Percentiles rank a stretch among this genome's conserved stretches.
Evolutionary conservation across 1,140 invertebrate species (phyloP).

Genomic region (Octopus sinensis): DNA sequence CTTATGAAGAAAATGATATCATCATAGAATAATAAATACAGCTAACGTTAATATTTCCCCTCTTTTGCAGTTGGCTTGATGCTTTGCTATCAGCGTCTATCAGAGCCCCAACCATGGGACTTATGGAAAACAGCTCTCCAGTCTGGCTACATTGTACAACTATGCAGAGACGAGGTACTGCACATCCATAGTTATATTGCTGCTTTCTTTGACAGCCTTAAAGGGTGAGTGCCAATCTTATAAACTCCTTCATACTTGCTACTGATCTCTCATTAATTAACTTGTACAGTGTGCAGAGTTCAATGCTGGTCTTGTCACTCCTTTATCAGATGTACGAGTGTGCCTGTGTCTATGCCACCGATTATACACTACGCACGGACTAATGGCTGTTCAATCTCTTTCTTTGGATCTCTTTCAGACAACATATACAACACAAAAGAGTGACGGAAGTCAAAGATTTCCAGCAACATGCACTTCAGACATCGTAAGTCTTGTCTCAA

Average conservation of each 20-base stretch:
- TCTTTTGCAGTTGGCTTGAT: constrained; percentile 69
- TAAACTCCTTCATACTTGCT: too few relatives aligned
- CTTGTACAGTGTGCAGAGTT: too few relatives aligned
- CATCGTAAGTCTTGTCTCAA: constrained; percentile 64
- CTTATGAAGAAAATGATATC: neutral
- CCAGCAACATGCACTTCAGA: constrained; percentile 83
- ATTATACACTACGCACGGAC: too few relatives aligned
- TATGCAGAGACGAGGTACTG: constrained; percentile 96
- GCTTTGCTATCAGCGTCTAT: constrained; percentile 81
- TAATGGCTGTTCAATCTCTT: neutral
- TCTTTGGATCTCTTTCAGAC: constrained; percentile 32
- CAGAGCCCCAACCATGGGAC: constrained; percentile 63
- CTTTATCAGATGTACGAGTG: too few relatives aligned
- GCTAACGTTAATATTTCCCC: constrained; percentile 22
- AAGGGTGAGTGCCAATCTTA: constrained; percentile 64
- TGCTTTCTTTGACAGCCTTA: constrained; percentile 89
- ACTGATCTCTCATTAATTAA: too few relatives aligned
- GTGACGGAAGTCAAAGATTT: constrained; percentile 93
- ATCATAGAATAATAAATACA: neutral
- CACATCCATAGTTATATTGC: constrained; percentile 93
- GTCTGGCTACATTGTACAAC: constrained; percentile 86
- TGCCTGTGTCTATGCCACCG: too few relatives aligned
- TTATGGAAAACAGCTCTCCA: constrained; percentile 89
- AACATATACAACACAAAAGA: constrained; percentile 73
- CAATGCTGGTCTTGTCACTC: too few relatives aligned